phyloP scores from a whole-genome alignment of 1,140 invertebrate species.

The Pantala flavescens region DNA sequence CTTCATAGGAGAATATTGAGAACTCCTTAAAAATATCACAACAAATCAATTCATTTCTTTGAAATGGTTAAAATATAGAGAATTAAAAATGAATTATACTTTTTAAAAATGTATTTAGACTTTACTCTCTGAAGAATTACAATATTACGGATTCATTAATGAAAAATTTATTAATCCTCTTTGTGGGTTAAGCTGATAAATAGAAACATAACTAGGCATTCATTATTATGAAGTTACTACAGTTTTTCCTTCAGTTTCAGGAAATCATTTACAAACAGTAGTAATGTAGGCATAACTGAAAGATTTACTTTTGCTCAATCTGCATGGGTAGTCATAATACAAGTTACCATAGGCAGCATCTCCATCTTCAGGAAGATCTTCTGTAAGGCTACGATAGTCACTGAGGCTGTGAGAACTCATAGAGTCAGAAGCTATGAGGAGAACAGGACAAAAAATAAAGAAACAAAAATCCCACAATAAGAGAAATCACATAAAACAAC shows the following conservation, averaged over 20 bases:
- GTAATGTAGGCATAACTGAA: neutral
- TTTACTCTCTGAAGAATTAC: no score
- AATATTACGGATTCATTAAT: no score
- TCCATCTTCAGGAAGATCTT: conserved; percentile 13
- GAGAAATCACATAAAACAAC: conserved; percentile 12
- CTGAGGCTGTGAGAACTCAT: conserved; percentile 26
- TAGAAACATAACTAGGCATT: no score
- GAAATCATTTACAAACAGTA: neutral
- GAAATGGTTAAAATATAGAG: no score
- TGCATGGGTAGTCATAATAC: conserved; percentile 15
- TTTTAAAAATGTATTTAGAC: no score
- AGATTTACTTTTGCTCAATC: conserved; percentile 18
- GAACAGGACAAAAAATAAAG: conserved; percentile 16
- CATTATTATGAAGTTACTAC: no score
- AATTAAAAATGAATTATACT: no score
- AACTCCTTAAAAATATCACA: no score
- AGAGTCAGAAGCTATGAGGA: conserved; percentile 21
- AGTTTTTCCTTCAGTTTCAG: neutral
- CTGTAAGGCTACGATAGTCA: conserved; percentile 13
- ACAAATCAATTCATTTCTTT: no score
- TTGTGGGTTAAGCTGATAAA: no score
- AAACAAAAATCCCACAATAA: conserved; percentile 15
- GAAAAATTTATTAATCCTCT: no score
- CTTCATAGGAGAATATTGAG: no score
- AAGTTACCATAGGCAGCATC: conserved; percentile 12